Base-by-base conservation (phyloP, 2,113 vertebrate species). In the Atherinomorus stipes region DNA sequence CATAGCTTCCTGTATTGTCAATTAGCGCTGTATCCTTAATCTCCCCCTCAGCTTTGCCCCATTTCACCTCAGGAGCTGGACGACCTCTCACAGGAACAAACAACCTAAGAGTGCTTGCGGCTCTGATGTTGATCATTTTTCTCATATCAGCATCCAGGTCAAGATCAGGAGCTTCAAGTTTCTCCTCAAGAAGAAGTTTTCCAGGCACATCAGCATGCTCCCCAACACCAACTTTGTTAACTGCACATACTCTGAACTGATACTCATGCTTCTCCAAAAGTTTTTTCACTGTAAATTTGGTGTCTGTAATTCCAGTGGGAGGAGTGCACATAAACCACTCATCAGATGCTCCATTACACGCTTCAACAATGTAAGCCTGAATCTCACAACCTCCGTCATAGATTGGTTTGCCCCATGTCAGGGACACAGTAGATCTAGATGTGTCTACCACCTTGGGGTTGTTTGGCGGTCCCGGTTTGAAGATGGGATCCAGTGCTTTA, bases 331-430 rank as follows among this genome's bases (percentile, higher is more conserved):
- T 97, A 78, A 94, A 90, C 98, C 98, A 99, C 83, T 99, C 97
- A 58, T 96, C 95, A 1, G 93, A 92, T 75, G 88, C 95, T 31
- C 92, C 83, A 51, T 98, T 93, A 80, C 95, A 96, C 54, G 95
- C 95, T 89, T 99, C 98, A 74, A 99, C 95, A 88, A 99, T 96
- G 77, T 99, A 99, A 77, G 95, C 96, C 85, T 99, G 95, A 91
- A 99, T 96, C 91, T 99, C 97, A 95, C 96, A 95, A 57, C 96
- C 98, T 81, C 98, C 98, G 56, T 99, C 98, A 89, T 99, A 99
- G 81, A 99, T 99, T 50, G 98, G 98, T 90, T 97, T 99, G 53
- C 96, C 93, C 98, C 98, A 99, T 62, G 95, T 95, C 68, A 99
- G 94, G 69, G 96, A 95, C 80, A 99, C 96, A 25, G 98, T 96